Evolutionary conservation across 2,888 invertebrate genomes (phyloP).

Genomic region (Horisme vitalbata): DNA sequence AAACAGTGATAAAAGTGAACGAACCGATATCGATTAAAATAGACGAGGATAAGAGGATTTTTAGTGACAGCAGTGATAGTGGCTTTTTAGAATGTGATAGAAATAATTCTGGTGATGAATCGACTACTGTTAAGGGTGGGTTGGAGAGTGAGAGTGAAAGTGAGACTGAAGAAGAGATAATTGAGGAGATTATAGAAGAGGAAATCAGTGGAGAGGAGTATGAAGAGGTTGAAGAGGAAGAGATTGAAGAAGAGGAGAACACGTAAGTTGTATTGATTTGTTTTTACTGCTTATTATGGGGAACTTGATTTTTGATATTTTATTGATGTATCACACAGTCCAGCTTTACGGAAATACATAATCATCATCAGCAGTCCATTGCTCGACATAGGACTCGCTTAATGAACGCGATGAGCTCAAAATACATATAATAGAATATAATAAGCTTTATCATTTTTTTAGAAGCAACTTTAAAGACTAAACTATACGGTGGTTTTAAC

Average conservation of each 20-base stretch:
- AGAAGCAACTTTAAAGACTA: no score
- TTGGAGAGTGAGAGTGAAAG: conserved; percentile 46
- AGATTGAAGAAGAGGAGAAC: conserved; percentile 31
- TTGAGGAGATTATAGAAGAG: conserved; percentile 55
- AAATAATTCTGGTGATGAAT: conserved; percentile 54
- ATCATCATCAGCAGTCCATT: no score
- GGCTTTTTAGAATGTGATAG: conserved; percentile 73
- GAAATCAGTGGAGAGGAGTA: conserved; percentile 36
- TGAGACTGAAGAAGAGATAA: conserved; percentile 55
- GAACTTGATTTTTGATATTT: no score
- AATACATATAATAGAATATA: no score
- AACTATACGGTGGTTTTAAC: no score
- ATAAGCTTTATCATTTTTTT: no score
- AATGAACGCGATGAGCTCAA: no score
- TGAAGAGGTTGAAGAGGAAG: conserved; percentile 39
- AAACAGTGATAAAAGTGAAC: conserved; percentile 59
- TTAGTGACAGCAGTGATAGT: conserved; percentile 78
- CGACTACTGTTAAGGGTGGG: conserved; percentile 52
- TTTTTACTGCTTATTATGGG: not conserved
- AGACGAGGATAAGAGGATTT: conserved; percentile 55
- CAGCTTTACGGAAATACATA: no score
- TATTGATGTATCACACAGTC: no score
- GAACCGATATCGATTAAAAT: conserved; percentile 56
- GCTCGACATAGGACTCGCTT: no score
- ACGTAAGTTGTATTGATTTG: conserved; percentile 22